A percentile compares a stretch with the other conserved stretches of the same genome.
Conservation (phyloP, 2,888 invertebrate species). For the Oscheius myriophilus region DNA sequence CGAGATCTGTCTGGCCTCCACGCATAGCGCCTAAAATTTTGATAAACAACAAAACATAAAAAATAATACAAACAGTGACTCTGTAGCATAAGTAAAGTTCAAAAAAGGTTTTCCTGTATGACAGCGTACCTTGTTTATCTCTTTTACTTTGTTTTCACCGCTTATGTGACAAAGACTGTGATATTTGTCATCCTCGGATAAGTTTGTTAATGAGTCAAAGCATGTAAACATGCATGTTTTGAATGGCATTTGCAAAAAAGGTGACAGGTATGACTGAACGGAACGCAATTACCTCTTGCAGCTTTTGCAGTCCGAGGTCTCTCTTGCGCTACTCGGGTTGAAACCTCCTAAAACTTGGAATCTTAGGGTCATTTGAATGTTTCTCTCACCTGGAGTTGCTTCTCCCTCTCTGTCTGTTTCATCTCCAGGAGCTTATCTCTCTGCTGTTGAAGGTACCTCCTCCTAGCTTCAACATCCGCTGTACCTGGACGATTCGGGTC, state of each 20-base stretch:
- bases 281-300: slow-evolving; percentile 39
- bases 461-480: slow-evolving; percentile 78
- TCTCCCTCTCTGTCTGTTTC: slow-evolving; percentile 88
- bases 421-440: slow-evolving; percentile 88
- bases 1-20: background rate
- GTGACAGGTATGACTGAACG: too few species aligned
- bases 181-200: too few species aligned
- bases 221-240: too few species aligned
- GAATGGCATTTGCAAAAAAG: too few species aligned
- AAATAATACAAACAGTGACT: background rate
- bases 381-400: slow-evolving; percentile 60
- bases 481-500: slow-evolving; percentile 39
- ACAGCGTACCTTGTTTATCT: too few species aligned
- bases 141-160: too few species aligned
- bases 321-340: slow-evolving; percentile 37
- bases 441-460: slow-evolving; percentile 86
- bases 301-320: slow-evolving; percentile 58
- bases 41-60: background rate
- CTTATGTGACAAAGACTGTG: too few species aligned
- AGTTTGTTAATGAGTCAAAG: too few species aligned
- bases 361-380: background rate
- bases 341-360: slow-evolving; percentile 39
- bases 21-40: slow-evolving; percentile 22
- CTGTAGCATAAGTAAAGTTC: too few species aligned
- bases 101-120: too few species aligned